Evolutionary conservation across 2,797 vertebrate genomes (phyloP), one percentile per base, ranked within the genome.

Genomic region (Merluccius polli): DNA sequence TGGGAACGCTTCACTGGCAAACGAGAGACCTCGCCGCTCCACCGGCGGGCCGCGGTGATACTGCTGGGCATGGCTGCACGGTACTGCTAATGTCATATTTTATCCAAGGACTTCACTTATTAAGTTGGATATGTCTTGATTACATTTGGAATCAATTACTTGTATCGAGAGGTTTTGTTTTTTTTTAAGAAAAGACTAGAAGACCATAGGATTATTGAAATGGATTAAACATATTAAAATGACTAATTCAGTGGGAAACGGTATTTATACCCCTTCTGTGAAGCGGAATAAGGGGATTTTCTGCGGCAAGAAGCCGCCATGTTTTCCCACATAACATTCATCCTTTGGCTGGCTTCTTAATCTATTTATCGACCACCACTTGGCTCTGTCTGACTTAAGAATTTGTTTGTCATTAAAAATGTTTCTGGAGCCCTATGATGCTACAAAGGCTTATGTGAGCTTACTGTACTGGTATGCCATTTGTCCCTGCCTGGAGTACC

Each of bases 31-130:
- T 93, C 95, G 0, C 33, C 77, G 0, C 77, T 96, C 1, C 91
- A 96, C 73, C 93, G 92, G 29, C 91, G 94, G n/a, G 95, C 95
- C 33, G 95, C 96, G 0, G 92, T 98, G 73, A 91, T 97, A 72
- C 91, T 99, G 82, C 91, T 99, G 77, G 97, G 97, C 35, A 97
- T 99, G 96, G 95, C 97, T 83, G 94, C 97, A 86, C 91, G 94
- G 98, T 99, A 85, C 91, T 12, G 52, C 52, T 18, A 9, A n/a
- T 21, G 18, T 59, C 10, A 18, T 59, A 7, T n/a, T 24, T 59
- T 59, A 59, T 65, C 10, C 11, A 8, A 27, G n/a, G n/a, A 65
- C 59, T 7, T 24, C 1, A n/a, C 7, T 59, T 59, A n/a, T 59
- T 24, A 59, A 10, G 6, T 59, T 59, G 9, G 2, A 59, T n/a